Conservation (phyloP, 2,797 vertebrate genomes). For the Sebastes baramenuke region DNA sequence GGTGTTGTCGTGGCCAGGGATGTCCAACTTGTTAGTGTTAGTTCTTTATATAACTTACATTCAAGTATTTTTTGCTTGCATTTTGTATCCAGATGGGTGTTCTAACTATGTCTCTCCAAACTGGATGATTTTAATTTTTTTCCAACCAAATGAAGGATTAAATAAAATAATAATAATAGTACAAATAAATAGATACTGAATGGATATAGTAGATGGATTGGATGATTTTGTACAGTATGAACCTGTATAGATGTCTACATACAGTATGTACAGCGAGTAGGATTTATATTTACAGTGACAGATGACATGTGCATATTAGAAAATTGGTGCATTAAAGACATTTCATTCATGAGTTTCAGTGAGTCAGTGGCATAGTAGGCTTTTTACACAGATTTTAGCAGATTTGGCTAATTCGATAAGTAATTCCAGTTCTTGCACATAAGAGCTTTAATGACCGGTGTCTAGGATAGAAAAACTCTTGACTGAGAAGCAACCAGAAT, state of each 20-base stretch:
- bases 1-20: not conserved
- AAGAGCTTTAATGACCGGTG: not conserved
- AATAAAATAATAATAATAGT: not conserved
- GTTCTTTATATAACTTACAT: not conserved
- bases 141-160: not conserved
- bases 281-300: too few relatives aligned
- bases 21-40: not conserved
- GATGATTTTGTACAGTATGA: too few relatives aligned
- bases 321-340: too few relatives aligned
- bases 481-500: too few relatives aligned
- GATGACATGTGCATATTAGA: too few relatives aligned
- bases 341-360: not conserved
- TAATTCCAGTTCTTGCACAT: not conserved
- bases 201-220: fast-evolving
- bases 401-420: not conserved
- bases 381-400: not conserved
- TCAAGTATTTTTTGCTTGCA: not conserved
- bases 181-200: too few relatives aligned
- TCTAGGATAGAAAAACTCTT: too few relatives aligned
- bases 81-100: not conserved
- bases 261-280: fast-evolving
- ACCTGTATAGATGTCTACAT: too few relatives aligned
- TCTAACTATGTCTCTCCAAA: not conserved
- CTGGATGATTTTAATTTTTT: not conserved
- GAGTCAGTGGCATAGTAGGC: not conserved